Base-by-base conservation (phyloP, 1,140 invertebrate genomes). In the Lepidurus packardi region DNA sequence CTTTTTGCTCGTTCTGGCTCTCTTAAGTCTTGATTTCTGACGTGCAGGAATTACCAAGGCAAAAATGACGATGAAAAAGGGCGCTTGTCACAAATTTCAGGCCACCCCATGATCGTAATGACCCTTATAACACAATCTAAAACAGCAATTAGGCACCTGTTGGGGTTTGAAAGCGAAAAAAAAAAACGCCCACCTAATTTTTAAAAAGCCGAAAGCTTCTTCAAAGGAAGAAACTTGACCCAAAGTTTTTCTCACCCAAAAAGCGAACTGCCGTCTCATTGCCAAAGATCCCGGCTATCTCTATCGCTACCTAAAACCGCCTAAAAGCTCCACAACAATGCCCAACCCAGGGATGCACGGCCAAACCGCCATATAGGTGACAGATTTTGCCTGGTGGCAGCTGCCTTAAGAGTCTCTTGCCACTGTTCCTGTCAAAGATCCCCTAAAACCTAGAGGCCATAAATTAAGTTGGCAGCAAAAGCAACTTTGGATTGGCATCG, bases 391-490 rank as follows among this genome's bases (percentile, higher is more conserved):
- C n/a, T 65, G 21, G 53, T 65, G 53, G 53, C 53, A 65, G 53
- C 53, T 65, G 53, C n/a, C 8, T 65, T 65, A 9, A 65, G 13
- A 9, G 53, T 65, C 53, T 65, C 53, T 65, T 65, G 53, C 21
- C 53, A 65, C 53, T 65, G 53, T 65, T 65, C 53, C 53, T 65
- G 53, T 65, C 53, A 65, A 65, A 65, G 53, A 65, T 65, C 53
- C 53, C 53, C 21, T 65, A 65, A 65, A 65, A 65, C 53, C 53
- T 65, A 34, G 53, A 65, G 45, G 53, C 53, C 53, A 65, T 65
- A 65, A 65, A 65, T 65, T 65, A 65, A 65, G 53, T 65, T 16
- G 10, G 45, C 16, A 21, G 53, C 53, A 65, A 21, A 13, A 65
- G 53, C 53, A 65, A 16, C 53, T 65, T 65, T 65, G 16, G 53